Percentiles rank a stretch among this genome's conserved stretches.
These are phyloP conservation scores for Parasteatoda tepidariorum DNA, from an alignment of 1,140 invertebrate species.

Conservation along the genomic window DNA sequence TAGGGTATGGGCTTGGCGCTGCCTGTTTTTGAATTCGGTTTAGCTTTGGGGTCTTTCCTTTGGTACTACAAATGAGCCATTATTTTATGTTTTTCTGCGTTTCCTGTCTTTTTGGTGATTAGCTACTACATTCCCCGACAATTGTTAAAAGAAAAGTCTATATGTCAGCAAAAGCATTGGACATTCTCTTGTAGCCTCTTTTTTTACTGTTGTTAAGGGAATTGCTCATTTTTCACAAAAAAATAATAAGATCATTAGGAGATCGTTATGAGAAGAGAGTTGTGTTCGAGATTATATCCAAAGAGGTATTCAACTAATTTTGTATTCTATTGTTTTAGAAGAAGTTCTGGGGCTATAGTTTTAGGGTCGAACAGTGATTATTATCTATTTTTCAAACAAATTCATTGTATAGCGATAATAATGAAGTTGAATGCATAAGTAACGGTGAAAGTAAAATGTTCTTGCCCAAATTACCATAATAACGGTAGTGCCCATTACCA, in stretches of 20 bases:
- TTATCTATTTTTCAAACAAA: no score
- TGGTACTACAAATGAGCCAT: constrained; percentile 56
- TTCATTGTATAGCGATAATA: no score
- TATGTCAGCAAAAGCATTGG: constrained; percentile 37
- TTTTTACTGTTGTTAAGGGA: neutral
- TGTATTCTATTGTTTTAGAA: no score
- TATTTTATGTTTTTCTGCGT: constrained; percentile 54
- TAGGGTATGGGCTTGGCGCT: constrained; percentile 38
- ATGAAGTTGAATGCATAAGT: no score
- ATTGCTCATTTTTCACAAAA: neutral
- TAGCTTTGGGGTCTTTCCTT: constrained; percentile 43
- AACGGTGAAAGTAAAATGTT: no score
- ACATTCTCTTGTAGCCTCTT: neutral
- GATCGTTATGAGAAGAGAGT: constrained; percentile 12
- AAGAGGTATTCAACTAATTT: no score
- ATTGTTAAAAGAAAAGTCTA: constrained; percentile 22
- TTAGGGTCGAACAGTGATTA: no score
- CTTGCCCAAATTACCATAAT: no score
- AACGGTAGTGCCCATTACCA: no score
- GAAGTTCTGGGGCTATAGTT: no score
- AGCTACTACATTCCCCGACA: constrained; percentile 41
- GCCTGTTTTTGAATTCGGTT: constrained; percentile 25
- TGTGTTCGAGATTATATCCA: no score
- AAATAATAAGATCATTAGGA: neutral
- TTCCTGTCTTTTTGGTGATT: constrained; percentile 34